Conservation (phyloP, 2,888 invertebrate genomes). For the Palloptera scutellata region DNA sequence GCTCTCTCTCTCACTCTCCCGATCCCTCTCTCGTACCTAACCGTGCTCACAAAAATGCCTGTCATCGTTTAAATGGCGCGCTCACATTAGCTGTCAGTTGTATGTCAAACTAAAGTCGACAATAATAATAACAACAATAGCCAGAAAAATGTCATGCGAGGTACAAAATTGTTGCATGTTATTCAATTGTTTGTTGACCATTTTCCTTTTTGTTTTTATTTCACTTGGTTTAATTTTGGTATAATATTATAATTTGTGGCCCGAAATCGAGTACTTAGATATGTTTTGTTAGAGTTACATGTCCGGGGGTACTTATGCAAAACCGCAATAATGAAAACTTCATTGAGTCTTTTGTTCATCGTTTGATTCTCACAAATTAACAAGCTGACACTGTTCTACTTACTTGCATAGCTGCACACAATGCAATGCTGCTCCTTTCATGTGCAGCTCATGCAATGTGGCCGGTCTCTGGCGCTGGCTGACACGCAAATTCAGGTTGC, state of each 20-base stretch:
- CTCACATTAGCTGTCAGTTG: conserved; percentile 31
- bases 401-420: conserved; percentile 15
- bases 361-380: conserved; percentile 58
- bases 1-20: background rate
- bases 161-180: no score
- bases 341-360: conserved; percentile 10
- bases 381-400: conserved; percentile 52
- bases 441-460: conserved; percentile 31
- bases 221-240: no score
- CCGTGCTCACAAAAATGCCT: conserved; percentile 15
- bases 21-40: background rate
- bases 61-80: conserved; percentile 31
- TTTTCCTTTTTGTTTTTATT: no score
- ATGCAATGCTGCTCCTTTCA: background rate
- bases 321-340: background rate
- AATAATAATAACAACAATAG: background rate
- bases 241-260: no score
- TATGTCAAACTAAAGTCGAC: conserved; percentile 18
- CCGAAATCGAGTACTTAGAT: no score
- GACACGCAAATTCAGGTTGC: conserved; percentile 40
- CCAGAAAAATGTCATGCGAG: background rate
- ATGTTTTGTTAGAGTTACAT: background rate
- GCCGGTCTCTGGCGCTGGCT: conserved; percentile 31
- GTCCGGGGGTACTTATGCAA: background rate
- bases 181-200: no score